phyloP scores from a whole-genome alignment of 2,113 vertebrate genomes.

The Rutilus rutilus region DNA sequence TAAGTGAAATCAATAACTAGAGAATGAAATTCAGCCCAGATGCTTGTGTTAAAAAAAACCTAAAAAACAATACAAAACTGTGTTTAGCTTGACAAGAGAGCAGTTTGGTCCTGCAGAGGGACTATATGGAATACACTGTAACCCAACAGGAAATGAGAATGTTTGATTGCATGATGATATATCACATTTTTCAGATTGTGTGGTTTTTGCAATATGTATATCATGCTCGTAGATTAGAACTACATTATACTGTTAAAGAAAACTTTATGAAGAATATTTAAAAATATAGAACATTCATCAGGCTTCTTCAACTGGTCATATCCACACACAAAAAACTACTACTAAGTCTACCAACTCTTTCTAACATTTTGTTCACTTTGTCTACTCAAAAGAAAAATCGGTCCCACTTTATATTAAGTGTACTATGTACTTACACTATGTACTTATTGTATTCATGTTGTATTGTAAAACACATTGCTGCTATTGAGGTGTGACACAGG shows the following conservation, averaged over 20 bases:
- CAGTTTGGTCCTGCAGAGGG: neutral
- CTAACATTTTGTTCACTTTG: too few relatives aligned
- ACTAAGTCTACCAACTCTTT: too few relatives aligned
- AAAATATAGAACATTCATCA: neutral
- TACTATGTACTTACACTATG: too few relatives aligned
- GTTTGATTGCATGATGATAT: neutral
- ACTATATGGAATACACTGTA: neutral
- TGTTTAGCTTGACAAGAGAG: neutral
- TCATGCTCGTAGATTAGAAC: neutral
- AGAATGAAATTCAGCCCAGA: conserved; percentile 58
- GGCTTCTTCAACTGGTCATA: neutral
- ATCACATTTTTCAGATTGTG: neutral
- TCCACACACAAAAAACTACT: neutral
- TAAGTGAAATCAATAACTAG: conserved; percentile 60
- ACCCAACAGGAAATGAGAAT: neutral
- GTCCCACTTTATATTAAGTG: too few relatives aligned
- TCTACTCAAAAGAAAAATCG: too few relatives aligned
- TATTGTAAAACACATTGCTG: too few relatives aligned
- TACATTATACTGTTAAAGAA: neutral
- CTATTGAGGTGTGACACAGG: too few relatives aligned
- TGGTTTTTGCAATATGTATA: neutral
- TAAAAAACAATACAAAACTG: neutral
- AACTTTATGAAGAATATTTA: neutral
- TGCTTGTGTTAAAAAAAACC: conserved; percentile 44
- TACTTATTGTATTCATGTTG: too few relatives aligned